Conservation (phyloP, 2,113 vertebrate species). For the Marcusenius ussheri region DNA sequence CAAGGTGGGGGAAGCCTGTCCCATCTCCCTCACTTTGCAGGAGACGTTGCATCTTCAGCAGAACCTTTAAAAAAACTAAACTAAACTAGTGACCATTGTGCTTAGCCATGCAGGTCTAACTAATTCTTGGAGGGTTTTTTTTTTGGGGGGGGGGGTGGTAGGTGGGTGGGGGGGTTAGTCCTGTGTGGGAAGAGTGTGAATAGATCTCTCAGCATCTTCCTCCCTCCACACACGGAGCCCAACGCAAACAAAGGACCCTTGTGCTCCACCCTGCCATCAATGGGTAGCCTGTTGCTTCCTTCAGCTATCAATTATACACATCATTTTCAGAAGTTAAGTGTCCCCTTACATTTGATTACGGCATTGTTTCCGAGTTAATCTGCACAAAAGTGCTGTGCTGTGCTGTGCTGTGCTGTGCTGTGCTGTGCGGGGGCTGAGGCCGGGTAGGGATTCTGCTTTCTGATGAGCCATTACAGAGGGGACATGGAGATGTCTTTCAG, state of each 20-base stretch:
- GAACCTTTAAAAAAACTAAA: background rate
- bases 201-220: background rate
- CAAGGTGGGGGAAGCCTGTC: slow-evolving; percentile 42
- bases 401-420: background rate
- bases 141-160: slow-evolving; percentile 36
- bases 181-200: background rate
- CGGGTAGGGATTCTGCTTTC: background rate
- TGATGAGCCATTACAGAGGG: background rate
- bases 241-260: background rate
- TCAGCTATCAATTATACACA: background rate
- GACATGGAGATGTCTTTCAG: background rate
- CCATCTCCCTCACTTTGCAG: background rate
- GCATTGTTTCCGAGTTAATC: background rate
- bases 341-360: slow-evolving; percentile 6
- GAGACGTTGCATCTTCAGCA: background rate
- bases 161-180: background rate
- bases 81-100: background rate
- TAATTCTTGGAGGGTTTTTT: background rate
- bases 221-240: background rate
- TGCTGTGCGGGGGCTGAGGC: background rate
- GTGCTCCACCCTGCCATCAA: background rate
- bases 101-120: background rate
- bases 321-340: slow-evolving; percentile 16
- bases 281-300: background rate
- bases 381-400: background rate